Base-by-base conservation (phyloP, 2,797 vertebrate genomes). In the Epinephelus awoara region DNA sequence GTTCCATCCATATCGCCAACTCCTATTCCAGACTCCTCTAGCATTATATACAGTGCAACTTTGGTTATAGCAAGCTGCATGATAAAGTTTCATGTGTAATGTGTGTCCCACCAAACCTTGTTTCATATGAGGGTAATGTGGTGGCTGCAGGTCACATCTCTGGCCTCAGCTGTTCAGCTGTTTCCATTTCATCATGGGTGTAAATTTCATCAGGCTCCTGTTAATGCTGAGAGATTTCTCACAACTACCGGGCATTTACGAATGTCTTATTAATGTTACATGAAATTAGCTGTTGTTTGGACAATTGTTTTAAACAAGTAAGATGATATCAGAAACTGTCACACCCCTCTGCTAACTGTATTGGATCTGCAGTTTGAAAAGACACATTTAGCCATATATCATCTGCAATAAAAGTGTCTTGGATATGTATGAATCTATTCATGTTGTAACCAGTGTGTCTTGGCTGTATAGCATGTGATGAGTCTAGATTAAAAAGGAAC, bases 181-280 rank as follows among this genome's bases (percentile, higher is more conserved):
- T 72, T 72, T 82, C 83, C 82, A 78, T 86, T 89, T 89, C 87
- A 88, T 86, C 87, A 83, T 23, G 62, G 57, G 67, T 84, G 78
- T 75, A 77, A 63, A 87, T 94, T 91, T 93, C 88, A 89, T 77
- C 75, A 47, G 74, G 74, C 75, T 83, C 74, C 65, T 79, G 84
- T 84, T 88, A 72, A 82, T 49, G 85, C 78, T 93, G 89, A 93
- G 75, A 91, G 92, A 94, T 90, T 79, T 72, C 68, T 85, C 80
- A 82, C 77, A 86, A 89, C 83, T 88, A 92, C 85, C 73, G 70
- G 61, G 23, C 76, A 79, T 90, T 91, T 87, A 89, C 80, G 75
- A 85, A 89, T 74, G 83, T 79, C 77, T 77, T 80, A 83, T 89
- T 92, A 90, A 86, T 77, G 79, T 79, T 72, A 89, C 80, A 80